phyloP scores from a whole-genome alignment of 2,797 vertebrate genomes.

The Acridotheres tristis region DNA sequence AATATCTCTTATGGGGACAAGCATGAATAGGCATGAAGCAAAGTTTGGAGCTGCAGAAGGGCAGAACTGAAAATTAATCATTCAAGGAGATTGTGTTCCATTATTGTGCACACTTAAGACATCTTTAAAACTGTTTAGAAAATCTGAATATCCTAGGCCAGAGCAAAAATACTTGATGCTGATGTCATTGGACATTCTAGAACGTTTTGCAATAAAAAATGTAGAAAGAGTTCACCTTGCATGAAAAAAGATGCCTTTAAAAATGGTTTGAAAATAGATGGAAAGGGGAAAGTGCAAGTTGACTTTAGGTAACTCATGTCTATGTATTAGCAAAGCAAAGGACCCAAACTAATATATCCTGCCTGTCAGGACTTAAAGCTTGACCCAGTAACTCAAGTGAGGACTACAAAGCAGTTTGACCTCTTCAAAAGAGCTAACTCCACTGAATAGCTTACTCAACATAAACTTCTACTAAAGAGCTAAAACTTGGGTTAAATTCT shows the following conservation, averaged over 20 bases:
- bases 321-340: background rate
- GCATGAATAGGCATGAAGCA: background rate
- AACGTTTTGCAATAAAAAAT: background rate
- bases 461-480: background rate
- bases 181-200: background rate
- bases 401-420: background rate
- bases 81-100: background rate
- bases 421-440: background rate
- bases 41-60: background rate
- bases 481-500: background rate
- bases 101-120: background rate
- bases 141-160: background rate
- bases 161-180: background rate
- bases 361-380: background rate
- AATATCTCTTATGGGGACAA: background rate
- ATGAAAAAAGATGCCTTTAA: background rate
- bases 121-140: background rate
- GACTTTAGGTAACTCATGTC: background rate
- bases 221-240: background rate
- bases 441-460: background rate
- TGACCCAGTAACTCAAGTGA: background rate
- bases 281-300: background rate
- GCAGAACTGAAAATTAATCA: background rate
- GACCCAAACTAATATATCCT: background rate
- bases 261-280: background rate